A percentile compares a stretch with the other conserved stretches of the same genome.
These are phyloP conservation scores for Micromussa lordhowensis DNA, from an alignment of 92 coral and sea anemone species.

Conservation along the genomic window DNA sequence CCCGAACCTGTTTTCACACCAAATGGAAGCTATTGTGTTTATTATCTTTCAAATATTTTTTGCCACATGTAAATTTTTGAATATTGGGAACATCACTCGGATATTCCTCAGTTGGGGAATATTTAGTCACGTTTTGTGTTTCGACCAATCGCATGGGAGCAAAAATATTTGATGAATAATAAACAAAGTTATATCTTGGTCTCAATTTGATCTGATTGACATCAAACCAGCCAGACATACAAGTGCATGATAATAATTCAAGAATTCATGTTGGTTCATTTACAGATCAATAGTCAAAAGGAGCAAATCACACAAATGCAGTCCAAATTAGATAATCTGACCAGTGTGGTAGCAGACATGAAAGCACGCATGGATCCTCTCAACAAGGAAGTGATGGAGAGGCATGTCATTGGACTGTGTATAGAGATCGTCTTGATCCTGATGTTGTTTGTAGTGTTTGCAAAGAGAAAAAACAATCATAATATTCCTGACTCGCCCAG, in stretches of 20 bases:
- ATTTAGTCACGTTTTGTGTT: no score
- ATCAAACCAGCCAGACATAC: background rate
- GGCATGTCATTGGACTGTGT: constrained; percentile 90
- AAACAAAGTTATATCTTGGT: no score
- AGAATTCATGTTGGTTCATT: background rate
- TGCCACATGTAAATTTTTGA: no score
- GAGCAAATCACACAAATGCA: constrained; percentile 66
- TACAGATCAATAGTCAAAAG: constrained; percentile 70
- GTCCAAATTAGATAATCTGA: constrained; percentile 43
- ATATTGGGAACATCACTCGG: no score
- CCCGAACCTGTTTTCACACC: no score
- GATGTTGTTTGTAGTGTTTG: constrained; percentile 68
- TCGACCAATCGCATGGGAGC: no score
- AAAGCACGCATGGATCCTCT: constrained; percentile 45
- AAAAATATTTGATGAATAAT: no score
- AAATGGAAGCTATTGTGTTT: no score
- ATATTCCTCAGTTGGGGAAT: no score
- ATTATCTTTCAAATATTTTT: no score
- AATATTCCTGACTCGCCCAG: background rate
- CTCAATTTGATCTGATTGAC: background rate
- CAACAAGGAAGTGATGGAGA: constrained; percentile 85
- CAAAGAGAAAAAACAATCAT: constrained; percentile 14
- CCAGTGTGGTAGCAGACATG: constrained; percentile 29
- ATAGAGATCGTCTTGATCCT: constrained; percentile 77
- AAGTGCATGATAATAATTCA: background rate